phyloP scores from a whole-genome alignment of 2,797 vertebrate species.

The Labeo calbasu region DNA sequence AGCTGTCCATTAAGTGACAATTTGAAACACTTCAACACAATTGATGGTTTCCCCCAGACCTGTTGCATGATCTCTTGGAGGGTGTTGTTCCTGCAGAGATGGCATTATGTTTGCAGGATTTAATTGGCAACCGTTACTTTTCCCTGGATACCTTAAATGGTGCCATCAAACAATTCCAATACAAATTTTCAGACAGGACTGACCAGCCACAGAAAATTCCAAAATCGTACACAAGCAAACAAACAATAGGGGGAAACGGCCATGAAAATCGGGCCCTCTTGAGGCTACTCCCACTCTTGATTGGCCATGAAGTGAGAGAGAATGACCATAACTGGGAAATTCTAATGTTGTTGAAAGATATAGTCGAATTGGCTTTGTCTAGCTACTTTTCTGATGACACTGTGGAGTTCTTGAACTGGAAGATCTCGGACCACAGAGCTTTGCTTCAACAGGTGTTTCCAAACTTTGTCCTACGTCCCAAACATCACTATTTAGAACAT shows the following conservation, averaged over 20 bases:
- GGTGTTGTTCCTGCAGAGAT: not conserved
- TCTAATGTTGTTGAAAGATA: not conserved
- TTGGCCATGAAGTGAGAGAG: not conserved
- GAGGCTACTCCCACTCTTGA: not conserved
- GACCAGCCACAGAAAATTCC: not conserved
- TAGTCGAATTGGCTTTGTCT: not conserved
- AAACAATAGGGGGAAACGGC: not conserved
- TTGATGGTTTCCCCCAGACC: not conserved
- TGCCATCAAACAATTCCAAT: not conserved
- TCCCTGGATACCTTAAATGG: not conserved
- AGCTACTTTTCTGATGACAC: not conserved
- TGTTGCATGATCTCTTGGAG: not conserved
- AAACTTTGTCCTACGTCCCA: not conserved
- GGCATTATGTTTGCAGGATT: not conserved
- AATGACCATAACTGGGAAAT: not conserved
- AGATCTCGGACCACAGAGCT: not conserved
- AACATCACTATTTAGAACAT: no score
- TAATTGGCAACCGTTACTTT: not conserved
- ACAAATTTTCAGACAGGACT: constrained; percentile 2
- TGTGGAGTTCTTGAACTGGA: not conserved
- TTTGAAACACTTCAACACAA: not conserved
- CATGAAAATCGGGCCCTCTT: not conserved
- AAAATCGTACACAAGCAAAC: not conserved
- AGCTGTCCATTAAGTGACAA: not conserved
- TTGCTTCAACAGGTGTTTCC: not conserved